Conservation (phyloP, 2,797 vertebrate genomes). For the Propithecus perrieri region DNA sequence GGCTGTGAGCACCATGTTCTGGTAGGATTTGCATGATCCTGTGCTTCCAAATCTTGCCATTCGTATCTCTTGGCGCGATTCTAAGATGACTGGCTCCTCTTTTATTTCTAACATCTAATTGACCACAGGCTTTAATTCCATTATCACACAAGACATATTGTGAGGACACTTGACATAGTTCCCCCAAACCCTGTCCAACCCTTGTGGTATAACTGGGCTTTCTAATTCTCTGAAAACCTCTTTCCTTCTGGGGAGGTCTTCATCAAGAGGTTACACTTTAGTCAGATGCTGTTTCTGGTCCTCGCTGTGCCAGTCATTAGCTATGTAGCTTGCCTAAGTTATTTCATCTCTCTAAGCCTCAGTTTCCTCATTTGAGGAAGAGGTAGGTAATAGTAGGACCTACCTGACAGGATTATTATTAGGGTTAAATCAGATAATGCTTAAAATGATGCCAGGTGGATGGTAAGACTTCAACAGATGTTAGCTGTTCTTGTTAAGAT, state of each 20-base stretch:
- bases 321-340: neutral
- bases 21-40: neutral
- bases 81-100: neutral
- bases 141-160: neutral
- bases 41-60: neutral
- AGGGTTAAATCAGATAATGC: neutral
- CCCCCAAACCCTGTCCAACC: neutral
- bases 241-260: neutral
- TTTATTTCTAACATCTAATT: neutral
- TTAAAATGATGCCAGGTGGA: neutral
- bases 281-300: neutral
- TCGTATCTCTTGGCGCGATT: fast-evolving
- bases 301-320: neutral
- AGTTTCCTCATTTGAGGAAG: neutral
- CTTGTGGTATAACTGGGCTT: neutral
- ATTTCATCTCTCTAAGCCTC: neutral
- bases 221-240: neutral
- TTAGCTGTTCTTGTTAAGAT: neutral
- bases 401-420: neutral
- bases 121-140: neutral
- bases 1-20: neutral
- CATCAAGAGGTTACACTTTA: neutral
- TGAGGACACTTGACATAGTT: neutral
- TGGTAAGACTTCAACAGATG: neutral
- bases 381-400: neutral